Evolutionary conservation across 2,797 vertebrate species (phyloP).

Genomic region (Leptodactylus fallax): DNA sequence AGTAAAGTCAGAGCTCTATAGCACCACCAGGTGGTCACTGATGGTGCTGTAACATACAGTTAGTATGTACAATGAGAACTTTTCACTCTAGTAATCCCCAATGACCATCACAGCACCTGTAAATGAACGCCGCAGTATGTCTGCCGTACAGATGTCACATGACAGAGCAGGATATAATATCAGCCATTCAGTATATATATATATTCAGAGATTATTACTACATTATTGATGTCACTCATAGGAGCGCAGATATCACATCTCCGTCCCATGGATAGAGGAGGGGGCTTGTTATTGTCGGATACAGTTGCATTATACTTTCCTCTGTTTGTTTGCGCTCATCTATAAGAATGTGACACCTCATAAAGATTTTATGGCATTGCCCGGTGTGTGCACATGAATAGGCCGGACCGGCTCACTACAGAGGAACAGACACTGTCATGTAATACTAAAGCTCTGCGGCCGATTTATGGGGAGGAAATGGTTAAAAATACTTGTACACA

Average conservation of each 20-base stretch:
- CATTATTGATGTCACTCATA: conserved; percentile 11
- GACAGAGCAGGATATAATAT: background rate
- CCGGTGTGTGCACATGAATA: conserved; percentile 17
- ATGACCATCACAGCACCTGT: background rate
- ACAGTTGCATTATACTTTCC: conserved; percentile 13
- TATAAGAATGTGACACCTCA: conserved; percentile 42
- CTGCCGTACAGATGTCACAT: background rate
- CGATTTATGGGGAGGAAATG: background rate
- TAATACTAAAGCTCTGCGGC: background rate
- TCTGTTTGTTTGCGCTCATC: background rate
- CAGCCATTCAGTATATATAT: background rate
- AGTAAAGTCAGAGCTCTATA: background rate
- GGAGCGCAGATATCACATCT: background rate
- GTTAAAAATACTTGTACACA: background rate
- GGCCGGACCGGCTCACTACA: background rate
- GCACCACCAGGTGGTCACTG: background rate
- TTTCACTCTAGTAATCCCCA: background rate
- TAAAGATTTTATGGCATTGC: conserved; percentile 43
- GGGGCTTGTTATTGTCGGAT: background rate
- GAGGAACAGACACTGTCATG: no score
- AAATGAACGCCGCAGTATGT: background rate
- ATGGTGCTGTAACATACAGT: no score
- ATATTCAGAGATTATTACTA: background rate
- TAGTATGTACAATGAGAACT: no score
- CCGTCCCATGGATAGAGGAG: background rate